Percentiles rank a stretch among this genome's conserved stretches.
Conservation (phyloP, 2,888 invertebrate genomes). For the Rosalia funebris region DNA sequence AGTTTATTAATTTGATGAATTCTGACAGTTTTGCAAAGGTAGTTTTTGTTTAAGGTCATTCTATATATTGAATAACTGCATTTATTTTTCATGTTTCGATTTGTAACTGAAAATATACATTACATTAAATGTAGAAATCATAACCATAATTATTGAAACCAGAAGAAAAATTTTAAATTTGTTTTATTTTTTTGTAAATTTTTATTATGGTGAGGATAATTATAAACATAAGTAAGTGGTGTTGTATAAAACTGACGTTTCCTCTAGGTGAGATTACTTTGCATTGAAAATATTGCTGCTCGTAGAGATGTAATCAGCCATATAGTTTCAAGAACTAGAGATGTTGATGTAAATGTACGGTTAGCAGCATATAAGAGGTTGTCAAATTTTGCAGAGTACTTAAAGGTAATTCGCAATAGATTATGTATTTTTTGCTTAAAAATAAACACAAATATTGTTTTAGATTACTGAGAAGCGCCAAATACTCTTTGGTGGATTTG, state of each 20-base stretch:
- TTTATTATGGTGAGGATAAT: too few relatives aligned
- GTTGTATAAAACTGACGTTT: too few relatives aligned
- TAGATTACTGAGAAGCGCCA: slow-evolving; percentile 73
- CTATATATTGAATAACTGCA: too few relatives aligned
- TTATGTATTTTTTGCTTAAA: neutral
- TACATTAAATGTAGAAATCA: neutral
- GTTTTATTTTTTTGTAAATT: too few relatives aligned
- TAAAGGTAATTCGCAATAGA: slow-evolving; percentile 44
- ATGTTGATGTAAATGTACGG: slow-evolving; percentile 81
- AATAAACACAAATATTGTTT: slow-evolving; percentile 40
- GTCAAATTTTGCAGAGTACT: slow-evolving; percentile 38
- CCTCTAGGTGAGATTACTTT: slow-evolving; percentile 66
- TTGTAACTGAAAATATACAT: too few relatives aligned
- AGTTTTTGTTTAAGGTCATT: too few relatives aligned
- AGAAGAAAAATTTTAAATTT: slow-evolving; percentile 2
- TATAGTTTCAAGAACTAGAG: slow-evolving; percentile 78
- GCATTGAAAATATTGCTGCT: slow-evolving; percentile 79
- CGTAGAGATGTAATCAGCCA: slow-evolving; percentile 76
- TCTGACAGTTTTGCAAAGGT: slow-evolving; percentile 75
- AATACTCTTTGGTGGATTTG: slow-evolving; percentile 72
- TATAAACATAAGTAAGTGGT: too few relatives aligned
- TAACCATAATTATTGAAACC: neutral
- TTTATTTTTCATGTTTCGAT: too few relatives aligned
- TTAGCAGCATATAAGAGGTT: slow-evolving; percentile 65
- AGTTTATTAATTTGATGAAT: slow-evolving; percentile 76